Percentiles rank a stretch among this genome's conserved stretches.
phyloP scores from a whole-genome alignment of 2,888 invertebrate species.

The Physocephala rufipes region DNA sequence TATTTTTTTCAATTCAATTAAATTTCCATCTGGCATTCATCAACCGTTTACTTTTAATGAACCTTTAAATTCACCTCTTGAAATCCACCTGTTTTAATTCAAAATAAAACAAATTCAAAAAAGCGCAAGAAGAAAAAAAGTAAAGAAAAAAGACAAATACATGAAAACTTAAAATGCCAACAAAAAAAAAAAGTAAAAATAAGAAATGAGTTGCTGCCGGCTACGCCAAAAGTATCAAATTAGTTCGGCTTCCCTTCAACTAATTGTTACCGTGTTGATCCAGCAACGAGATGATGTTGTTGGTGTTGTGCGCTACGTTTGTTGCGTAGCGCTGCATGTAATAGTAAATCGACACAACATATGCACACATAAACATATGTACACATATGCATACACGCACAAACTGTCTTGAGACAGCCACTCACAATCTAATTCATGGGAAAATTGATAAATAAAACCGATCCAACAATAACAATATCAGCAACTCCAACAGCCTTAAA shows the following conservation, averaged over 20 bases:
- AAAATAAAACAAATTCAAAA: conserved; percentile 3
- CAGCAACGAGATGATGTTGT: conserved; percentile 3
- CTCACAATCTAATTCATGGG: conserved; percentile 23
- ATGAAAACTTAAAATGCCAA: neutral
- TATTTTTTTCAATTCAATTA: no score
- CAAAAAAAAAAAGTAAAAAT: conserved; percentile 4
- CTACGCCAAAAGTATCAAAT: conserved; percentile 39
- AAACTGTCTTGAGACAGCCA: neutral
- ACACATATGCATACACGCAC: neutral
- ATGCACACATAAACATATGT: neutral
- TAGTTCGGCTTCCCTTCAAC: conserved; percentile 40
- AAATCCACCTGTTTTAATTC: conserved; percentile 19
- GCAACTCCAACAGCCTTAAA: conserved; percentile 13
- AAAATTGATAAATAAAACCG: conserved; percentile 36
- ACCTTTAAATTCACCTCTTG: neutral
- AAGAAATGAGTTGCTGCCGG: neutral
- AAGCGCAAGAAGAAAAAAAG: neutral
- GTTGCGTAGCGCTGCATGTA: conserved; percentile 12
- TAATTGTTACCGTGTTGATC: conserved; percentile 32
- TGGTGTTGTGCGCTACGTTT: neutral
- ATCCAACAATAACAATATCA: conserved; percentile 21
- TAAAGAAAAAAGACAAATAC: neutral
- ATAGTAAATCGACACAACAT: neutral
- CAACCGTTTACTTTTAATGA: no score
- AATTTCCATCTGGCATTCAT: no score